Evolutionary conservation across 2,888 invertebrate species (phyloP).

Genomic region (Rosalia funebris): DNA sequence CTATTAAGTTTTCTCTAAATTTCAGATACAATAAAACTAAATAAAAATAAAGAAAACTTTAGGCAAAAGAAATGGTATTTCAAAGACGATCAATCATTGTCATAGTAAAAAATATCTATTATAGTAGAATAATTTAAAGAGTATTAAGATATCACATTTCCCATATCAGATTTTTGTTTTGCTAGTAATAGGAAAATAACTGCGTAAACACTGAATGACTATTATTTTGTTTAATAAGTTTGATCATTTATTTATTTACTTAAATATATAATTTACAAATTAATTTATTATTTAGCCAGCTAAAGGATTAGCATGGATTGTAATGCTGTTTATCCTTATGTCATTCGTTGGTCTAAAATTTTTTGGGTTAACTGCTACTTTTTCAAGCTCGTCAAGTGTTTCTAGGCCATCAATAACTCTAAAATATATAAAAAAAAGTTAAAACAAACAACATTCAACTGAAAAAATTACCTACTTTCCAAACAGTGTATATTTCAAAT

Average conservation of each 20-base stretch:
- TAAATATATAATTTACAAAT: too few species aligned
- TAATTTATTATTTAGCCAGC: constrained; percentile 67
- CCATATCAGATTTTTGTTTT: background rate
- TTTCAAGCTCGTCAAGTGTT: constrained; percentile 94
- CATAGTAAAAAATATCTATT: background rate
- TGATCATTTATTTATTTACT: too few species aligned
- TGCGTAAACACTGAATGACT: too few species aligned
- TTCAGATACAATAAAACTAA: too few species aligned
- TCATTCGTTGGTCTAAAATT: constrained; percentile 89
- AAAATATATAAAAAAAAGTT: constrained; percentile 52
- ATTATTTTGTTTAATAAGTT: too few species aligned
- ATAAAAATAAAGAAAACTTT: background rate
- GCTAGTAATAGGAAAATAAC: too few species aligned
- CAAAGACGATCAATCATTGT: background rate
- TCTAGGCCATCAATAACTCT: constrained; percentile 98
- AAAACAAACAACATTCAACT: background rate
- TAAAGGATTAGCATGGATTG: constrained; percentile 98
- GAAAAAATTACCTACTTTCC: constrained; percentile 77
- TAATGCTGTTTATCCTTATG: constrained; percentile 86
- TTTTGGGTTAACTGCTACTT: constrained; percentile 93
- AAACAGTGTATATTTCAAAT: constrained; percentile 96
- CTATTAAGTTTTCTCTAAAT: too few species aligned
- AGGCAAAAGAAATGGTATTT: background rate
- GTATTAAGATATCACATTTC: background rate
- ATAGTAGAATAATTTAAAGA: background rate